A percentile compares a stretch with the other conserved stretches of the same genome.
These are phyloP conservation scores for Toxotes chatareus DNA, from an alignment of 2,113 vertebrate species.

Conservation along the genomic window DNA sequence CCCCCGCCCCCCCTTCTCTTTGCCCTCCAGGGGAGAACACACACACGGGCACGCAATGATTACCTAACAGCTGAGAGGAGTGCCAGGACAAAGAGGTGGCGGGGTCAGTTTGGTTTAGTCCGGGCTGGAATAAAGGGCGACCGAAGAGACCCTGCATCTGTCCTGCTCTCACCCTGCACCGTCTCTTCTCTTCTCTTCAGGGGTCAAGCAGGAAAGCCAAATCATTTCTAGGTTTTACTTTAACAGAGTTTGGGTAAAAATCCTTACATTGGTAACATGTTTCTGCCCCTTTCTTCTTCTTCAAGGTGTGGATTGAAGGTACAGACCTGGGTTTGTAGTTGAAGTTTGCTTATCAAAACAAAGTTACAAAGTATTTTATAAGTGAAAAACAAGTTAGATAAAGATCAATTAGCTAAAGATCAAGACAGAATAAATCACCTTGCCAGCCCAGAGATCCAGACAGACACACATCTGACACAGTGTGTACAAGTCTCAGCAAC, in stretches of 20 bases:
- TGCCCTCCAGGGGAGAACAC: constrained; percentile 9
- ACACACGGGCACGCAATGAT: neutral
- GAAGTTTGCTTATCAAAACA: no score
- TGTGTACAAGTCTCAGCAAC: no score
- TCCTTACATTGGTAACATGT: neutral
- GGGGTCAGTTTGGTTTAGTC: neutral
- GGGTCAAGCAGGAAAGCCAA: neutral
- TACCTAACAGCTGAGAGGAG: constrained; percentile 20
- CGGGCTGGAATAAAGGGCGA: neutral
- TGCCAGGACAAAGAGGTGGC: neutral
- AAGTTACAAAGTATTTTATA: no score
- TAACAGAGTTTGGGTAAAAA: neutral
- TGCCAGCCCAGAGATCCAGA: no score
- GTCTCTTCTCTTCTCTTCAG: neutral
- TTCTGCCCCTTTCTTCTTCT: neutral
- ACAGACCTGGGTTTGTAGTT: neutral
- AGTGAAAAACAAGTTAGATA: no score
- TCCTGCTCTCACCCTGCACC: neutral
- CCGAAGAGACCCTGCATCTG: neutral
- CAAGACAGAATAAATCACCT: no score
- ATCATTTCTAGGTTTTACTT: neutral
- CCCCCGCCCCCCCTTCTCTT: neutral
- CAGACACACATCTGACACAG: no score
- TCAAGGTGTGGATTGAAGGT: neutral
- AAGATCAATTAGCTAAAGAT: no score